Evolutionary conservation across 2,113 vertebrate species (phyloP).

Genomic region (Ciconia maguari): DNA sequence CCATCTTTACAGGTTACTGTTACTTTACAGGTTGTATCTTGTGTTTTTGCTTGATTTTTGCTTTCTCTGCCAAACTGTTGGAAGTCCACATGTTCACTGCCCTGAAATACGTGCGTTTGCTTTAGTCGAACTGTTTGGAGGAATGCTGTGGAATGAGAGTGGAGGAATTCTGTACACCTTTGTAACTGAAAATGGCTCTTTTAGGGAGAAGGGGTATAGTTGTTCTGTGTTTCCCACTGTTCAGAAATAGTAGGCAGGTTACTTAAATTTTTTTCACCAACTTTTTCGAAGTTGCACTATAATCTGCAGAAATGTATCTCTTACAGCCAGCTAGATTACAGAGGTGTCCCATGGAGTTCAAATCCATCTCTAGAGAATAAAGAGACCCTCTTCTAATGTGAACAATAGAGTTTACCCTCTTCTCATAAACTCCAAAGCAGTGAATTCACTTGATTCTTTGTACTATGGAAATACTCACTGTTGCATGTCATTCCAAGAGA

Average conservation of each 20-base stretch:
- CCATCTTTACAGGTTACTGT: not conserved
- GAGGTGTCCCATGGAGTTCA: not conserved
- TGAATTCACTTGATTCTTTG: not conserved
- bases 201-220: rapidly evolving
- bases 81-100: not conserved
- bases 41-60: not conserved
- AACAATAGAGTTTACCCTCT: not conserved
- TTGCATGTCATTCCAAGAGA: not conserved
- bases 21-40: not conserved
- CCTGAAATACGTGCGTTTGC: not conserved
- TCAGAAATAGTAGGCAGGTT: not conserved
- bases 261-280: not conserved
- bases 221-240: not conserved
- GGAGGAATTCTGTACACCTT: not conserved
- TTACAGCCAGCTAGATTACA: not conserved
- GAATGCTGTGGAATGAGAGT: not conserved
- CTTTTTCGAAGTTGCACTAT: not conserved
- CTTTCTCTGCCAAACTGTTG: not conserved
- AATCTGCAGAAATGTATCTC: not conserved
- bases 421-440: not conserved
- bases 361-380: not conserved
- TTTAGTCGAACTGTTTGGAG: not conserved
- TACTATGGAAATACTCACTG: not conserved
- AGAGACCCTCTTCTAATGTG: not conserved
- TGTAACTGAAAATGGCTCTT: not conserved